Base-by-base conservation (phyloP, 1,140 invertebrate genomes). In the Drosophila arawakana region DNA sequence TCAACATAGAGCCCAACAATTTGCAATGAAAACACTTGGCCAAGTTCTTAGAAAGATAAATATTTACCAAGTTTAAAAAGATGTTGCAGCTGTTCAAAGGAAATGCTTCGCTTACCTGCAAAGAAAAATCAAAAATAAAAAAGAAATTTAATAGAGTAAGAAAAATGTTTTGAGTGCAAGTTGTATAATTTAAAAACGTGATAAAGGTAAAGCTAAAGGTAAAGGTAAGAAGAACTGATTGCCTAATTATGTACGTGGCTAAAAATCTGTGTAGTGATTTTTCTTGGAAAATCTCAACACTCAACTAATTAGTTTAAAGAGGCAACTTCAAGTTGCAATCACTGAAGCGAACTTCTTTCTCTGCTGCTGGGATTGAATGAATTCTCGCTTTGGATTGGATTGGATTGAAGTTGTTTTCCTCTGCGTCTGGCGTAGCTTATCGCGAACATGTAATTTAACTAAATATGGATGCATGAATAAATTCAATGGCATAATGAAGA, bases 401-500 rank as follows among this genome's bases (percentile, higher is more conserved):
- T 73, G 39, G 10, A 39, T 37, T 58, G 25, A 18, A 50, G 25
- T 30, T 30, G 25, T 30, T 30, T 30, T 30, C 25, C 25, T 30
- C 25, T 3, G 2, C 2, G 49, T 37, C 11, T 21, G 37, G 18
- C 25, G 15, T 30, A 57, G 50, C 78, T 78, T 78, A 85, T 85
- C 74, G 70, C 58, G 41, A 85, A 80, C 79, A 71, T 86, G 82
- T 79, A 86, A 86, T 81, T 81, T 81, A 57, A 50, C 82, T 73
- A 81, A 79, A 86, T 86, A 86, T 86, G 69, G 78, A 71, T 76
- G 68, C 82, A 73, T 81, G 76, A 76, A 73, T 79, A 81, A 79
- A 78, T 81, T 79, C 76, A 86, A 86, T 85, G 81, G 75, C 76
- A 78, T 79, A 79, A 79, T 79, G 73, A 79, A 79, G 77, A 79